Evolutionary conservation across 1,140 invertebrate species (phyloP).

Genomic region (Drosophila teissieri): DNA sequence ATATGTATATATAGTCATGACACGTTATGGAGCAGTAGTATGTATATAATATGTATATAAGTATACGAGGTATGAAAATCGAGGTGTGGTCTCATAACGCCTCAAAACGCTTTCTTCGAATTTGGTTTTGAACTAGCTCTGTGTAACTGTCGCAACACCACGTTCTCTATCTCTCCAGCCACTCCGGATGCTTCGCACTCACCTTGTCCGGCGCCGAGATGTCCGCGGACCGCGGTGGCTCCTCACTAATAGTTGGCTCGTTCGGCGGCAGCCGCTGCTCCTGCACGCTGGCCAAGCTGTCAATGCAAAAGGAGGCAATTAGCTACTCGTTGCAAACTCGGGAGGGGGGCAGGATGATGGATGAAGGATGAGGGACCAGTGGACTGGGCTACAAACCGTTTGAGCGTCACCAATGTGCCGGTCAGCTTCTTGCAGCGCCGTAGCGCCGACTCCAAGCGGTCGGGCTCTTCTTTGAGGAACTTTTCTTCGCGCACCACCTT

Average conservation of each 20-base stretch:
- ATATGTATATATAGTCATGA: constrained; percentile 57
- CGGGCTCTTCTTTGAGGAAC: constrained; percentile 98
- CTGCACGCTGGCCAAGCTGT: constrained; percentile 96
- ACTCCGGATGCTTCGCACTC: constrained; percentile 58
- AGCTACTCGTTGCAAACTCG: background rate
- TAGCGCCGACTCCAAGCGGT: constrained; percentile 94
- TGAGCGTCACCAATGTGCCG: constrained; percentile 97
- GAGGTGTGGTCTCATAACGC: constrained; percentile 16
- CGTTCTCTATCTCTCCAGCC: background rate
- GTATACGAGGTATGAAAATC: constrained; percentile 25
- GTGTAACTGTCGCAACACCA: constrained; percentile 33
- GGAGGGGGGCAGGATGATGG: no score
- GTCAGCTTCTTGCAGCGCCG: constrained; percentile 98
- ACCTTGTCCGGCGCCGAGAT: constrained; percentile 89
- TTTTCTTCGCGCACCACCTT: constrained; percentile 97
- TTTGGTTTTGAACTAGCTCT: constrained; percentile 30
- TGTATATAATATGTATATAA: constrained; percentile 47
- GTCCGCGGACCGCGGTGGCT: constrained; percentile 88
- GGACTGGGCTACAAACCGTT: constrained; percentile 89
- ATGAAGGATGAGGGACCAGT: background rate
- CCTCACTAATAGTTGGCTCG: constrained; percentile 87
- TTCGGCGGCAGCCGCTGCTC: constrained; percentile 93
- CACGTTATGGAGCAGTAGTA: constrained; percentile 43
- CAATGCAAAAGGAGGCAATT: background rate
- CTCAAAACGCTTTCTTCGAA: constrained; percentile 7